Percentiles rank a stretch among this genome's conserved stretches.
Evolutionary conservation across 2,888 invertebrate species (phyloP).

Genomic region (Deroplatys truncata): DNA sequence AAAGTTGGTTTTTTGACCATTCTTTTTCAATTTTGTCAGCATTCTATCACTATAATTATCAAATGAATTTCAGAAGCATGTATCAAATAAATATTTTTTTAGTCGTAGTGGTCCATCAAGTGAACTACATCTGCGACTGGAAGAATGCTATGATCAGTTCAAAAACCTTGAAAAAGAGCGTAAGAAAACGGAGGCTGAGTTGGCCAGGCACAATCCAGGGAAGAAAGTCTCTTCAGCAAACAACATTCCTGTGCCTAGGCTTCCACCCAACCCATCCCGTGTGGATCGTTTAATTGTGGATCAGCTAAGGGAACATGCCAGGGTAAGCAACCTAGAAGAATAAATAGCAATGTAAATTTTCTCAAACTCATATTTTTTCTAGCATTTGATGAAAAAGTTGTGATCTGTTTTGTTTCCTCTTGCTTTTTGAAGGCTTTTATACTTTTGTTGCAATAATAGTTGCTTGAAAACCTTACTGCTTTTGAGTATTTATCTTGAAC

Average conservation of each 20-base stretch:
- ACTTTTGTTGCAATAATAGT: too few relatives aligned
- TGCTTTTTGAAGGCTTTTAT: too few relatives aligned
- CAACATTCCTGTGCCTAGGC: slow-evolving; percentile 67
- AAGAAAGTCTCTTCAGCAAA: slow-evolving; percentile 74
- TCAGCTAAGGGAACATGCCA: slow-evolving; percentile 69
- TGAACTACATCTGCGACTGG: slow-evolving; percentile 65
- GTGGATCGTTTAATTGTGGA: slow-evolving; percentile 77
- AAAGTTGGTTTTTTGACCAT: too few relatives aligned
- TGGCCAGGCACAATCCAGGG: slow-evolving; percentile 74
- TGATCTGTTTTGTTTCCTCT: too few relatives aligned
- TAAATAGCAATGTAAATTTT: neutral
- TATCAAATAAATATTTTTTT: neutral
- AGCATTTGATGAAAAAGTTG: neutral
- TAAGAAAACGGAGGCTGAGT: slow-evolving; percentile 72
- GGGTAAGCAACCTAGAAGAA: slow-evolving; percentile 40
- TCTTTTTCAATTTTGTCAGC: too few relatives aligned
- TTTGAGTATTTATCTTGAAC: too few relatives aligned
- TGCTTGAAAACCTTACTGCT: too few relatives aligned
- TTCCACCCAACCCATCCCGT: slow-evolving; percentile 71
- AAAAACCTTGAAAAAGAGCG: slow-evolving; percentile 73
- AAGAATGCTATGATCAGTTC: slow-evolving; percentile 77
- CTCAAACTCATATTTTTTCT: neutral
- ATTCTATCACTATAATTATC: too few relatives aligned
- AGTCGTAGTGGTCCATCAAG: slow-evolving; percentile 54
- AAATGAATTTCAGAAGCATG: too few relatives aligned